Evolutionary conservation across 2,888 invertebrate species (phyloP).

Genomic region (Pterostichus niger): DNA sequence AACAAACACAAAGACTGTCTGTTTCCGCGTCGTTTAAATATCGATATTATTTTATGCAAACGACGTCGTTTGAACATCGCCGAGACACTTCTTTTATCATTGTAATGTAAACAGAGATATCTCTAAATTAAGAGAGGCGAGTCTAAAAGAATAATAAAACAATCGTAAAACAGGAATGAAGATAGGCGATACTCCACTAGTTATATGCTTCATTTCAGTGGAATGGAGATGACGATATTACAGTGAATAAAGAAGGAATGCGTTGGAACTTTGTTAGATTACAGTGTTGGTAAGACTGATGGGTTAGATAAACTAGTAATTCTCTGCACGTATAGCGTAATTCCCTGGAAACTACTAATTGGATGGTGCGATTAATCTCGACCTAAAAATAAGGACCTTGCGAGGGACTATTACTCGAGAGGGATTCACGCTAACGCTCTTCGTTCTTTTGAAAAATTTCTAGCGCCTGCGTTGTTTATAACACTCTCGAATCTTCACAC

Average conservation of each 20-base stretch:
- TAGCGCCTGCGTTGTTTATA: constrained; percentile 1
- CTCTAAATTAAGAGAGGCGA: constrained; percentile 21
- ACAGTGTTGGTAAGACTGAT: constrained; percentile 57
- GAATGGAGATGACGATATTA: constrained; percentile 20
- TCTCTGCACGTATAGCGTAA: constrained; percentile 54
- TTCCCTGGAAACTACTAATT: constrained; percentile 58
- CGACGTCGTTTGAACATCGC: not conserved
- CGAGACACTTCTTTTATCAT: constrained; percentile 15
- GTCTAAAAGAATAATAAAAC: constrained; percentile 38
- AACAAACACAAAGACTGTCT: constrained; percentile 22
- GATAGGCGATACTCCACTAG: constrained; percentile 14
- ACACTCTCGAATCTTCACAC: too few species aligned
- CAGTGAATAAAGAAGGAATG: constrained; percentile 16
- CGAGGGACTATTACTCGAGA: constrained; percentile 6
- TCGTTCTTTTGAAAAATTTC: constrained; percentile 20
- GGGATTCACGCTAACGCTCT: too few species aligned
- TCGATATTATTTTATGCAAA: constrained; percentile 55
- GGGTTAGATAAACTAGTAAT: constrained; percentile 58
- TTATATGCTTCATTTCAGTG: constrained; percentile 42
- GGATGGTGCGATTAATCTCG: constrained; percentile 59
- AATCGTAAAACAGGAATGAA: constrained; percentile 49
- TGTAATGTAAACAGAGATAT: constrained; percentile 34
- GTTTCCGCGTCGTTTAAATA: constrained; percentile 50
- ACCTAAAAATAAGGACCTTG: constrained; percentile 30
- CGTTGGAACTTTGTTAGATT: constrained; percentile 54